Evolutionary conservation across 2,797 vertebrate genomes (phyloP), one percentile per base, ranked within the genome.

Genomic region (Anguilla marmorata): DNA sequence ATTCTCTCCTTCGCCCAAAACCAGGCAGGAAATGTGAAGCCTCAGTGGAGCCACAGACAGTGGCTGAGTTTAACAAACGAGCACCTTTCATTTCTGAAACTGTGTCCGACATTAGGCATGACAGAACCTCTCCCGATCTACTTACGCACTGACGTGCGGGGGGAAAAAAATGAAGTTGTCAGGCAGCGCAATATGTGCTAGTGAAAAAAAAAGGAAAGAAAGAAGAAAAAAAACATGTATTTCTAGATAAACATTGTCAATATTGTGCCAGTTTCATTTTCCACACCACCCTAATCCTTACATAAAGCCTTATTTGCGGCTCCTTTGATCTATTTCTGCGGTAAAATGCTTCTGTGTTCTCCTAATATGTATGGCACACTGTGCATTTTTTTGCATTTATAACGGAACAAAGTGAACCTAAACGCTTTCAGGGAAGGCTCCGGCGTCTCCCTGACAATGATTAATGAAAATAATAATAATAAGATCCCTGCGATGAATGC

Each of bases 301-400:
- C 90, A 93, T 91, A 91, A 92, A 92, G 87, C 90, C 85, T 89
- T 63, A 69, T 58, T 89, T 89, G 88, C 90, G 88, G 90, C 85
- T 88, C 87, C 90, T 94, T 92, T 94, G 89, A 93, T 95, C 93
- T 94, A 91, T 93, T 94, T 92, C 91, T n/a, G 80, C 89, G 91
- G 89, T 90, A 92, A 93, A 93, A 94, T 90, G 93, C 87, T 92
- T 90, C 90, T 90, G 89, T 87, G 87, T 92, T 89, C 88, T 91
- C 80, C 83, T 90, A 92, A 92, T 91, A 91, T 63, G 89, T 86
- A 45, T 63, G 56, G 2, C 60, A 66, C 45, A 89, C 86, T 90
- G 74, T 83, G 69, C 89, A 89, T 92, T 90, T 45, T 45, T 90
- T 88, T 91, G 88, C 91, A 91, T 92, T 90, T 90, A 92, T 88